Conservation (phyloP, 2,113 vertebrate genomes). For the Strigops habroptila region DNA sequence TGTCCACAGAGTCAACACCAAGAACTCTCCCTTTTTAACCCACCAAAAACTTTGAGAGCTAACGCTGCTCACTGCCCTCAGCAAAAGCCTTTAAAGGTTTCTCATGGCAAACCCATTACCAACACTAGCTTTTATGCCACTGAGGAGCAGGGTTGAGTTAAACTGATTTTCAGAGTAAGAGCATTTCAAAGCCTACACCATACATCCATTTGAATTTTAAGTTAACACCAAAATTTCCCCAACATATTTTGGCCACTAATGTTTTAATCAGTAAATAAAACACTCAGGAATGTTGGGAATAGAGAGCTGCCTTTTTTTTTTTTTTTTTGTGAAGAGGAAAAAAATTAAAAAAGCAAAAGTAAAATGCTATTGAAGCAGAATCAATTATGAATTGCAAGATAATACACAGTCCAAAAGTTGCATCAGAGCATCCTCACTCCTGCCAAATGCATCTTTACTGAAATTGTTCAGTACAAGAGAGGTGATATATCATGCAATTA, state of each 20-base stretch:
- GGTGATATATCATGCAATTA: background rate
- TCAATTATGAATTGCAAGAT: background rate
- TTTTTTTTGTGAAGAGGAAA: background rate
- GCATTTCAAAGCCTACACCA: background rate
- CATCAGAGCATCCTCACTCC: background rate
- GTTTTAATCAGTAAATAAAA: background rate
- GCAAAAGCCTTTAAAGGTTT: background rate
- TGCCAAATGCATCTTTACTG: constrained; percentile 16
- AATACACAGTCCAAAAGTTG: constrained; percentile 17
- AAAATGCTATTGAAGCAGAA: background rate
- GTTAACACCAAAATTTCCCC: background rate
- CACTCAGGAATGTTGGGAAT: background rate
- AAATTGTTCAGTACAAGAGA: background rate
- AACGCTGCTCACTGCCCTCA: background rate
- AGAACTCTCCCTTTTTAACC: background rate
- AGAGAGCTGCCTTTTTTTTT: background rate
- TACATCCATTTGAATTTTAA: background rate
- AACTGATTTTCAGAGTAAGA: background rate
- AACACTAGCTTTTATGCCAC: background rate
- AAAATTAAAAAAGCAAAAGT: background rate
- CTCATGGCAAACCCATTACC: background rate
- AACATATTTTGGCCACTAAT: background rate
- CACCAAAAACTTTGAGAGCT: background rate
- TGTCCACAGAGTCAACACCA: background rate
- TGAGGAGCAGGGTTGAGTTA: background rate